These are phyloP conservation scores for Cottus gobio DNA, from an alignment of 2,113 vertebrate species.

Conservation along the genomic window DNA sequence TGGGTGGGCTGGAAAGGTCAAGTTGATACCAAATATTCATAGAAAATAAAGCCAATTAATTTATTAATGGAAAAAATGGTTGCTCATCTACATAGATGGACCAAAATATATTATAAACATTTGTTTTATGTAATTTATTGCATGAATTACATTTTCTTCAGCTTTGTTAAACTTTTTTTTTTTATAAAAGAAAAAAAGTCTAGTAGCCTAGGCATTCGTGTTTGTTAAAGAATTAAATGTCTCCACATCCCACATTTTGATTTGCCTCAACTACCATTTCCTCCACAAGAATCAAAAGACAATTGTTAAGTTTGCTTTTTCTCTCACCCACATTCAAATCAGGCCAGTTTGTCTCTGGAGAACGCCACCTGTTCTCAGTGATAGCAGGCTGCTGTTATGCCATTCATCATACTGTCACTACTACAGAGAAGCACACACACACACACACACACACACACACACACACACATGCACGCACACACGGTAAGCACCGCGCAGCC, in stretches of 20 bases:
- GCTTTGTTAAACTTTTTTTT: too few species aligned
- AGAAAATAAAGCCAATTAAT: background rate
- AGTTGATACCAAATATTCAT: background rate
- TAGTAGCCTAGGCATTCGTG: background rate
- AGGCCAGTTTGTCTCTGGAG: constrained; percentile 61
- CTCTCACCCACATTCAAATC: constrained; percentile 56
- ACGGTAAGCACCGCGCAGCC: background rate
- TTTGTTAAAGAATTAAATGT: background rate
- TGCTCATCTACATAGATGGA: background rate
- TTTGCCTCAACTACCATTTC: constrained; percentile 10
- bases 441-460: background rate
- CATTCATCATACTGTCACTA: constrained; percentile 73
- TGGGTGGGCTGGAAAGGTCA: background rate
- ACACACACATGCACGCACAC: background rate
- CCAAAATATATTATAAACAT: background rate
- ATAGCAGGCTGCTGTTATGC: constrained; percentile 69
- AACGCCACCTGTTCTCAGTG: constrained; percentile 71
- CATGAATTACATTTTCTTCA: background rate
- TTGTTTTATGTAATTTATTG: background rate
- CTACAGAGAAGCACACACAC: constrained; percentile 29
- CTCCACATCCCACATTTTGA: background rate
- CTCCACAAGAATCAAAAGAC: constrained; percentile 34
- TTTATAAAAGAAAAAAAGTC: background rate
- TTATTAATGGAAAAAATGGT: background rate
- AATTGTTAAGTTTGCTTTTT: constrained; percentile 37